phyloP scores from a whole-genome alignment of 1,140 invertebrate species.

The Ceratosolen fusciceps region DNA sequence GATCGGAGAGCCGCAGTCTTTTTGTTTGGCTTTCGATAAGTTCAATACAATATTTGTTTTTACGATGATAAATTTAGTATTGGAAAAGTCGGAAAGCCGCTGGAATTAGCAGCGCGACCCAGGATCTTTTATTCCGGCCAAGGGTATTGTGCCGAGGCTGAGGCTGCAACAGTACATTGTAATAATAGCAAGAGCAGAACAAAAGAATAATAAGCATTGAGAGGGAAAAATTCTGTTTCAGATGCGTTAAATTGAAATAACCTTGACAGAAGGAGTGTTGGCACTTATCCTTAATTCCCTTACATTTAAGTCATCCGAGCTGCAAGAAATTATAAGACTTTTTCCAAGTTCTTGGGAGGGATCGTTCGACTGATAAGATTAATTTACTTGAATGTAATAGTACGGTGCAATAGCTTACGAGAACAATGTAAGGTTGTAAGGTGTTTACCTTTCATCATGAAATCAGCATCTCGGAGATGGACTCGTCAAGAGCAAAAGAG shows the following conservation, averaged over 20 bases:
- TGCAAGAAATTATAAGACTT: neutral
- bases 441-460: neutral
- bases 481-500: too few relatives aligned
- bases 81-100: too few relatives aligned
- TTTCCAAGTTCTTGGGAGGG: neutral
- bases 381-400: neutral
- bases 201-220: too few relatives aligned
- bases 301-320: neutral
- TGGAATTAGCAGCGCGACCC: too few relatives aligned
- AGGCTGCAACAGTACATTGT: neutral
- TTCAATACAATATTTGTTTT: conserved; percentile 7
- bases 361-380: neutral
- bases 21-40: neutral
- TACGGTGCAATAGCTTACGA: neutral
- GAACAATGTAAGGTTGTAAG: neutral
- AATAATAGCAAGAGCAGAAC: neutral
- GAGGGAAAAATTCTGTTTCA: conserved; percentile 11
- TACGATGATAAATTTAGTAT: neutral
- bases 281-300: neutral
- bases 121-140: too few relatives aligned
- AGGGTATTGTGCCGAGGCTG: too few relatives aligned
- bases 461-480: neutral
- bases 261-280: neutral
- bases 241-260: conserved; percentile 9
- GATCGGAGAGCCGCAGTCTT: neutral